Base-by-base conservation (phyloP, 1,140 invertebrate genomes). In the Eciton burchellii region DNA sequence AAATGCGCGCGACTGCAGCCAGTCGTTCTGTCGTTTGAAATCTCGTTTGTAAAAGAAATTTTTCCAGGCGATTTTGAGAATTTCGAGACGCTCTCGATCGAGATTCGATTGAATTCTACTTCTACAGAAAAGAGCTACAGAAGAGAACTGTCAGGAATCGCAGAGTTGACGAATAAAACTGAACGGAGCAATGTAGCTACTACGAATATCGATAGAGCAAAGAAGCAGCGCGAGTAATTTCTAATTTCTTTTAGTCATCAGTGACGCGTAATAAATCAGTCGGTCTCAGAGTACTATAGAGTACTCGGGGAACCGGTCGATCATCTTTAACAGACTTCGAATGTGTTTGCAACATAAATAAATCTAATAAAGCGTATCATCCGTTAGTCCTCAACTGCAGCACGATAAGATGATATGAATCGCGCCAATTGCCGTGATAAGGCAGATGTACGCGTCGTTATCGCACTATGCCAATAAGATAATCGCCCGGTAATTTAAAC, bases 391-490 rank as follows among this genome's bases (percentile, higher is more conserved):
- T 68, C 47, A 68, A 35, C 29, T 79, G 63, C 49, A 68, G 54
- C 19, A 66, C 74, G 74, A 79, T 79, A 79, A 79, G 24, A 56
- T 26, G 74, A 79, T 70, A 79, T n/a, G n/a, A 79, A 35, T 68
- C 21, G 16, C 47, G 19, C 12, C 35, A 49, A 74, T 73, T 76
- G 43, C 1, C 21, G 49, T 21, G 74, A 79, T 79, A 79, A 79
- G 63, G 47, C 29, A 8, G 2, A 16, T 16, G 3, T 76, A 21
- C 11, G 14, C 16, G 3, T 54, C 52, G 35, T 79, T 45, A 68
- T 79, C 52, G 21, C 45, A 29, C 12, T 52, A 52, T 41, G 63
- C 19, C 59, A 59, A 72, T 43, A 65, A 49, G 41, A 76, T 19
- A 76, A 65, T 76, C 19, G 4, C 35, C 14, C 60, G 14, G 1